Percentiles rank a stretch among this genome's conserved stretches.
These are phyloP conservation scores for Ovis canadensis DNA, from an alignment of 2,113 vertebrate species.

Conservation along the genomic window DNA sequence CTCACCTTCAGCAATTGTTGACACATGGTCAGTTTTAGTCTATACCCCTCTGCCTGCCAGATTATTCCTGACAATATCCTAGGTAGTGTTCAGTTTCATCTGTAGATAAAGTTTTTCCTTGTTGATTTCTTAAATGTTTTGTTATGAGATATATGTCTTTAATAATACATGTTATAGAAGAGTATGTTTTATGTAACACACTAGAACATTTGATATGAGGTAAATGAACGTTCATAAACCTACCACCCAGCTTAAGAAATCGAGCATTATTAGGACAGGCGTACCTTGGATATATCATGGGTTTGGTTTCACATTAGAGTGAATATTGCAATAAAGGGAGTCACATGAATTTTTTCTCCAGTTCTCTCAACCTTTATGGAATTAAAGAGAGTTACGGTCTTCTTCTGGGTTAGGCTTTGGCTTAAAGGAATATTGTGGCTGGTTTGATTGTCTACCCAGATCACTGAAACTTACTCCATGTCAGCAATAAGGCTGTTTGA, in stretches of 20 bases:
- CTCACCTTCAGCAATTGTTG: neutral
- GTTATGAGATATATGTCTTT: neutral
- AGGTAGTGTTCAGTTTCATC: neutral
- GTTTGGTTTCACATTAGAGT: neutral
- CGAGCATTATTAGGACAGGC: neutral
- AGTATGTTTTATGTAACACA: neutral
- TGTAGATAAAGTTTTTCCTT: neutral
- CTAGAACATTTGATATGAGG: neutral
- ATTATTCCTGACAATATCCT: neutral
- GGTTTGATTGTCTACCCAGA: neutral
- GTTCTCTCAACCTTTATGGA: neutral
- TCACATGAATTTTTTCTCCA: neutral
- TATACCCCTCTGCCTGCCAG: neutral
- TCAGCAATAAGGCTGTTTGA: neutral
- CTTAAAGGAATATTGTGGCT: neutral
- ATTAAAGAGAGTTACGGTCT: neutral
- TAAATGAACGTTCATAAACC: neutral
- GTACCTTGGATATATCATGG: neutral
- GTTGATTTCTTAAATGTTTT: constrained; percentile 13
- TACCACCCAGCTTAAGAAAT: neutral
- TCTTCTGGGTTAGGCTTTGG: neutral
- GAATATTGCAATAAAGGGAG: neutral
- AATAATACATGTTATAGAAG: neutral
- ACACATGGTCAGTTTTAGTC: neutral
- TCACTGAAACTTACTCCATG: neutral